phyloP scores from a whole-genome alignment of 2,888 invertebrate species.

The Escarpia spicata region DNA sequence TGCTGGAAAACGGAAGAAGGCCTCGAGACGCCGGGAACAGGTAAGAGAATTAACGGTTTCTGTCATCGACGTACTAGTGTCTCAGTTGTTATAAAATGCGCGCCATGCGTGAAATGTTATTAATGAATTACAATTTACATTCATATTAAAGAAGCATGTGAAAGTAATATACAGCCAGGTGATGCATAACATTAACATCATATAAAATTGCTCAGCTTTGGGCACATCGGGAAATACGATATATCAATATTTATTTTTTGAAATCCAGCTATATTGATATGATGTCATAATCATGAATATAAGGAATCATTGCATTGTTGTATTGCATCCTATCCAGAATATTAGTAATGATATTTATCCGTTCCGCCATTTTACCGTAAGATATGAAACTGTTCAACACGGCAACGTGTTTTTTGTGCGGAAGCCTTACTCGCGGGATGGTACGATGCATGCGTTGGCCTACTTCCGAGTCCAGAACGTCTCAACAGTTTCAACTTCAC shows the following conservation, averaged over 20 bases:
- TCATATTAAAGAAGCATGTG: background rate
- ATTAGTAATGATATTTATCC: background rate
- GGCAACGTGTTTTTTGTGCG: background rate
- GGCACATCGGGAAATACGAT: background rate
- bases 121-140: background rate
- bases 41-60: background rate
- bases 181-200: too few relatives aligned
- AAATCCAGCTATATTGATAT: background rate
- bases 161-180: too few relatives aligned
- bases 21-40: constrained; percentile 22
- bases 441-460: constrained; percentile 34
- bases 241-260: too few relatives aligned
- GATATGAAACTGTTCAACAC: background rate
- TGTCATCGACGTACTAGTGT: background rate
- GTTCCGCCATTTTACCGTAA: background rate
- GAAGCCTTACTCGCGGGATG: constrained; percentile 31
- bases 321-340: background rate
- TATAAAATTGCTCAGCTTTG: too few relatives aligned
- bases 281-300: background rate
- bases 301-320: background rate
- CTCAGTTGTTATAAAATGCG: background rate
- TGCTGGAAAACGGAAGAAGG: constrained; percentile 26
- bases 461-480: constrained; percentile 31
- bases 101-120: background rate
- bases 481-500: constrained; percentile 34